Evolutionary conservation across 2,113 vertebrate species (phyloP), one percentile per base, ranked within the genome.

Genomic region (Ophthalmolycus amberensis): DNA sequence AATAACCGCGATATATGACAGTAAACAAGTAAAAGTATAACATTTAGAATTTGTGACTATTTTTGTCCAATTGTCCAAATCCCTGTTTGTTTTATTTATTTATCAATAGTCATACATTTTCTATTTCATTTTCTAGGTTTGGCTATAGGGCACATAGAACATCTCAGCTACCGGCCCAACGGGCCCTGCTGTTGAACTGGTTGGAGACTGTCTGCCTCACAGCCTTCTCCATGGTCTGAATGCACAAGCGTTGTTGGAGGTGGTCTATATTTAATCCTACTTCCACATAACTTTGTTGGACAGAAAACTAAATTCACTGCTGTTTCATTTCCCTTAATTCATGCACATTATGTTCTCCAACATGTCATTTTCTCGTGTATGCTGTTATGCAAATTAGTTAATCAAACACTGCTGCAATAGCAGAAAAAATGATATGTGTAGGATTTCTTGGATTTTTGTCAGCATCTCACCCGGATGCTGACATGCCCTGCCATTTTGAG

Each of bases 401-500:
- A 82, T 80, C 70, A 82, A 69, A 73, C 15, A 38, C 42, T 32
- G 64, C 74, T 62, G 25, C 40, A 10, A 2, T 52, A 37, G 68
- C 25, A 46, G 71, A 64, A 65, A 67, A 65, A 75, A 63, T 22
- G 73, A 62, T 63, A 62, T 74, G 22, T 60, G 75, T 64, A 32
- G 80, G 48, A 83, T 87, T 80, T 78, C 60, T 67, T 62, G 54
- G 63, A 42, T 63, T 71, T 80, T 44, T 77, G 64, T 83, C 75
- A 63, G 72, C 38, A 38, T 86, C 71, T 54, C 78, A 82, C 75
- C 80, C 22, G 16, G 64, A 80, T 25, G 74, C 84, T 88, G 84
- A 85, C 86, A 80, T 46, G 40, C 56, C 25, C 20, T 75, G 69
- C 80, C 72, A 78, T 82, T 85, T 68, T 66, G 52, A 82, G 58